Evolutionary conservation across 2,113 vertebrate genomes (phyloP).

Genomic region (Uropsilus gracilis): DNA sequence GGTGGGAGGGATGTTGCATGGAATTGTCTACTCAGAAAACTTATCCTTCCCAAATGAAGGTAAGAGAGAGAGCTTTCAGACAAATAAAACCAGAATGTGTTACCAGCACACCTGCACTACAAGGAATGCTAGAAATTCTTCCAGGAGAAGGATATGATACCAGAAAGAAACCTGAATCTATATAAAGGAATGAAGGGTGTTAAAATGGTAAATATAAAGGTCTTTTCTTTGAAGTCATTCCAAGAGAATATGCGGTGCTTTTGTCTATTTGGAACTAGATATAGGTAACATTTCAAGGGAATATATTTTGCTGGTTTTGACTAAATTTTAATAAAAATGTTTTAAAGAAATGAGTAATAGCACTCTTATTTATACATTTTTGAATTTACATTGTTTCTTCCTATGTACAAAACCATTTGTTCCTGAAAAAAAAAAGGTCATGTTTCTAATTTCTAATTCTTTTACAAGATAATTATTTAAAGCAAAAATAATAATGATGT

Average conservation of each 20-base stretch:
- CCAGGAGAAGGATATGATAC: neutral
- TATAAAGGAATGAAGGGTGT: neutral
- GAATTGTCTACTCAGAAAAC: conserved; percentile 35
- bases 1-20: neutral
- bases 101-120: neutral
- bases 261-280: conserved; percentile 82
- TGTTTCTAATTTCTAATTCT: neutral
- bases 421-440: conserved; percentile 48
- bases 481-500: neutral
- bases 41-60: conserved; percentile 25
- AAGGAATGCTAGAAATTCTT: conserved; percentile 25
- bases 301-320: conserved; percentile 80
- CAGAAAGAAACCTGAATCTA: conserved; percentile 18
- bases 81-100: neutral
- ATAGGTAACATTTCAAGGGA: conserved; percentile 84
- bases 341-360: conserved; percentile 84
- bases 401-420: conserved; percentile 87
- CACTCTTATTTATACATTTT: conserved; percentile 86
- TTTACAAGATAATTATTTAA: neutral
- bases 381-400: conserved; percentile 86
- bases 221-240: conserved; percentile 92
- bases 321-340: conserved; percentile 82
- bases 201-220: neutral
- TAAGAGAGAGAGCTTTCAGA: neutral
- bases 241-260: conserved; percentile 85